phyloP scores from a whole-genome alignment of 2,113 vertebrate genomes.

The Centropus unirufus region DNA sequence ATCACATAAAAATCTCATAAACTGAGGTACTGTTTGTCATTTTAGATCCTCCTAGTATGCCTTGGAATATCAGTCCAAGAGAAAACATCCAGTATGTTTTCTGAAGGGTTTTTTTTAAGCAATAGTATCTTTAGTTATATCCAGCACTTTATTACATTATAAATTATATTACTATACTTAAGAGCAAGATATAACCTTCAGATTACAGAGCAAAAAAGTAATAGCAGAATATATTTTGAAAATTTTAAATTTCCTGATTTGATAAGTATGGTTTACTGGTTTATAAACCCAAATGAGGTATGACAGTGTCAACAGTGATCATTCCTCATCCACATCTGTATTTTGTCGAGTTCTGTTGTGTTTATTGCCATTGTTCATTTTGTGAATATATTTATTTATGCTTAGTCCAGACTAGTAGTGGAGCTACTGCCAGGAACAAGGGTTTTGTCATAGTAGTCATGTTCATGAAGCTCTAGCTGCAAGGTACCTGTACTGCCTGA shows the following conservation, averaged over 20 bases:
- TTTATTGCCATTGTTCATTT: background rate
- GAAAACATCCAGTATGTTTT: background rate
- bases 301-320: background rate
- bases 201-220: background rate
- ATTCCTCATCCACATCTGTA: background rate
- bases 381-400: background rate
- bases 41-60: background rate
- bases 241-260: background rate
- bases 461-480: background rate
- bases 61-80: background rate
- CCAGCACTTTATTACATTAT: background rate
- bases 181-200: background rate
- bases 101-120: background rate
- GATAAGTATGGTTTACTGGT: background rate
- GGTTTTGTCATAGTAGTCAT: background rate
- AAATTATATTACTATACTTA: background rate
- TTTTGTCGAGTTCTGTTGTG: background rate
- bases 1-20: slow-evolving; percentile 15
- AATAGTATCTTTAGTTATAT: background rate
- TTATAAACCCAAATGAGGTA: background rate
- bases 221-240: background rate
- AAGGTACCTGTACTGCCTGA: background rate
- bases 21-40: background rate
- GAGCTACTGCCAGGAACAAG: background rate
- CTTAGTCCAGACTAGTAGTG: background rate